These are phyloP conservation scores for Ganaspis sp. DNA, from an alignment of 1,140 invertebrate genomes.

Conservation along the genomic window DNA sequence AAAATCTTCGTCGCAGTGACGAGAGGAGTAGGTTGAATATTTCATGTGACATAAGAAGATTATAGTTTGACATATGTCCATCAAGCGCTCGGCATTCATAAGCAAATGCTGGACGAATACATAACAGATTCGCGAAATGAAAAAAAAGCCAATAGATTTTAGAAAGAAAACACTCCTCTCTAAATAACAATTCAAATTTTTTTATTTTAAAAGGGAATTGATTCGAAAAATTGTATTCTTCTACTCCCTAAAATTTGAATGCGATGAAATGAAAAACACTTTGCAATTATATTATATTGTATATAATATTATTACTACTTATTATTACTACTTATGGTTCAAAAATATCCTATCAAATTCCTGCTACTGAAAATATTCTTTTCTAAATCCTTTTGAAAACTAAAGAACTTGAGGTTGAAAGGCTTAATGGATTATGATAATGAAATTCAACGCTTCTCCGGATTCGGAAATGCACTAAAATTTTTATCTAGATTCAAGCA, in stretches of 20 bases:
- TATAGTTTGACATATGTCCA: slow-evolving; percentile 22
- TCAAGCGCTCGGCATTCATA: slow-evolving; percentile 9
- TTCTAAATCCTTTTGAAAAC: not conserved
- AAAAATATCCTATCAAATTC: too few relatives aligned
- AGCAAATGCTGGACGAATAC: slow-evolving; percentile 15
- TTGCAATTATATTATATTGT: too few relatives aligned
- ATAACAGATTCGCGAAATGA: not conserved
- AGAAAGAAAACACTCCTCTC: not conserved
- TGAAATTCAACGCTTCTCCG: not conserved
- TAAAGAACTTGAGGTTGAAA: not conserved
- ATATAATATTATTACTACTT: too few relatives aligned
- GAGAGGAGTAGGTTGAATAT: not conserved
- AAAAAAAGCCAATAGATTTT: not conserved
- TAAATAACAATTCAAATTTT: too few relatives aligned
- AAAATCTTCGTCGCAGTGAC: not conserved
- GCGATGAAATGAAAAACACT: too few relatives aligned
- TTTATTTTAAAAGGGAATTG: too few relatives aligned
- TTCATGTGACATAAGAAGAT: slow-evolving; percentile 26
- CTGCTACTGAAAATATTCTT: not conserved
- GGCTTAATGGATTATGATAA: slow-evolving; percentile 13
- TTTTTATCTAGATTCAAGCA: not conserved
- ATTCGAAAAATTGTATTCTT: too few relatives aligned
- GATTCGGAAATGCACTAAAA: not conserved
- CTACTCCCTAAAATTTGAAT: too few relatives aligned
- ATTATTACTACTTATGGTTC: too few relatives aligned